Evolutionary conservation across 2,888 invertebrate genomes (phyloP), one percentile per base, ranked within the genome.

Genomic region (Unio pictorum): DNA sequence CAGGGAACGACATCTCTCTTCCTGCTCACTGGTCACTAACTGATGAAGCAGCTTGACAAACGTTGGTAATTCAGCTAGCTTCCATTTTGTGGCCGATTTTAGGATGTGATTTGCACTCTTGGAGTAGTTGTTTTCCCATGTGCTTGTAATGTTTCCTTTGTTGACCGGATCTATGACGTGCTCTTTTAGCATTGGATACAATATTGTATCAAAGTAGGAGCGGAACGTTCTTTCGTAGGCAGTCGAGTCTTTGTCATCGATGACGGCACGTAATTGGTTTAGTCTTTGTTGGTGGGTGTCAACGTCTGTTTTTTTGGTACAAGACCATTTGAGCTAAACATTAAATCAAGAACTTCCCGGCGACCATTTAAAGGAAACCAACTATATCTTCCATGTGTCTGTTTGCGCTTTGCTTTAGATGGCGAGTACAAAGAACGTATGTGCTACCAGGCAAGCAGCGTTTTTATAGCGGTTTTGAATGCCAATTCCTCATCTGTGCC

Each of bases 351-450:
- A 0, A 69, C 54, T 3, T 60, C 54, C 28, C 64, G 28, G n/a
- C 69, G 61, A 11, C 68, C 63, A 34, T 62, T 59, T 1, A 34
- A 34, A 0, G 7, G 34, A 34, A 34, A 68, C 17, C 61, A 11
- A 64, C 66, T 17, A 61, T 15, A 30, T 74, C 71, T 55, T 69
- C 67, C 65, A 69, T 60, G 0, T 71, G 61, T 23, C 28, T 58
- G 54, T 58, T 56, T 8, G 59, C 65, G 58, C 72, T 75, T 55
- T 74, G 64, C 62, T 73, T 71, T 18, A 76, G 58, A 62, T 76
- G 79, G 17, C 72, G 5, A 0, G 76, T 74, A 58, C 76, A 78
- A 1, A 74, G 45, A 18, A 73, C 73, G 63, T 73, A 73, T 4
- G 69, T 63, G 20, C 59, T 58, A 1, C 45, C 30, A 4, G 71